phyloP scores from a whole-genome alignment of 2,113 vertebrate genomes.

The Muntiacus reevesi region DNA sequence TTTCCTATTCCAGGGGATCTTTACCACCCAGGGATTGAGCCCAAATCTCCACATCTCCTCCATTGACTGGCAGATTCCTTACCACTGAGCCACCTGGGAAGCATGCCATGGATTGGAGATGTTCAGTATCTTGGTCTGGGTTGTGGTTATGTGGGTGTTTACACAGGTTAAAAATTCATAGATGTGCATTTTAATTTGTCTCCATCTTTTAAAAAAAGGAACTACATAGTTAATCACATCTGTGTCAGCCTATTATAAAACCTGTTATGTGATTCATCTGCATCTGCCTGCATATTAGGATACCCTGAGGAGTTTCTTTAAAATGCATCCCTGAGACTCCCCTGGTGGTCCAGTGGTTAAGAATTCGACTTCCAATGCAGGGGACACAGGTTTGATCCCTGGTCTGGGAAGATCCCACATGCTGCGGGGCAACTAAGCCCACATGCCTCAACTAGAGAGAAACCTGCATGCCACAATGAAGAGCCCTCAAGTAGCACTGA shows the following conservation, averaged over 20 bases:
- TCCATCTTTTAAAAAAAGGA: background rate
- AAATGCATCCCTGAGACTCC: background rate
- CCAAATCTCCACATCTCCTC: background rate
- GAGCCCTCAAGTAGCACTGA: background rate
- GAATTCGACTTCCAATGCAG: background rate
- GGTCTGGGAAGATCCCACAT: background rate
- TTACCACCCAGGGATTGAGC: background rate
- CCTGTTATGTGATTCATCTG: background rate
- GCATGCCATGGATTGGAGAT: background rate
- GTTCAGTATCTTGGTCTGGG: background rate
- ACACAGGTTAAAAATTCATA: background rate
- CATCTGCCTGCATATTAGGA: accelerated
- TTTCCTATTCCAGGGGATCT: background rate
- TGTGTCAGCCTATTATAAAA: background rate
- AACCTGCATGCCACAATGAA: background rate
- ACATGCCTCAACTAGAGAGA: background rate
- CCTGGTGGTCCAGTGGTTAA: background rate
- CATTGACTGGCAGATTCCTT: background rate
- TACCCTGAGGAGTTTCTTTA: background rate
- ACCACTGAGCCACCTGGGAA: background rate
- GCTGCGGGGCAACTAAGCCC: background rate
- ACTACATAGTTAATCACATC: background rate
- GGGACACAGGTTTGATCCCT: background rate
- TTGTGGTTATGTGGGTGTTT: accelerated
- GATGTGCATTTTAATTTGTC: background rate